Conservation (phyloP, 2,888 invertebrate genomes). For the Mystacides longicornis region DNA sequence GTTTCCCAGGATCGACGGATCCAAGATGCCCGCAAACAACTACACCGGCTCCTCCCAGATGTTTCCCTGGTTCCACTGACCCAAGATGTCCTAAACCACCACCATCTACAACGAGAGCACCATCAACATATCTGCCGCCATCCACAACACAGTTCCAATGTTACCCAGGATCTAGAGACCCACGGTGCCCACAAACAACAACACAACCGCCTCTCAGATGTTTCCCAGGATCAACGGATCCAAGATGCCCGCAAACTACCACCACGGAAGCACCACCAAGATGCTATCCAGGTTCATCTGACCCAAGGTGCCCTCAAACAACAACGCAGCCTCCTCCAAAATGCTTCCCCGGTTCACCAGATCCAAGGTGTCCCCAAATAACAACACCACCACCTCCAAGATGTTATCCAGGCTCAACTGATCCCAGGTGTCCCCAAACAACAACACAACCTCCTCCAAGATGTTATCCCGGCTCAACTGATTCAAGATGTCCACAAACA, state of each 20-base stretch:
- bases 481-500: slow-evolving; percentile 31
- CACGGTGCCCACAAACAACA: slow-evolving; percentile 32
- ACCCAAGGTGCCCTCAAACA: slow-evolving; percentile 31
- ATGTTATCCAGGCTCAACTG: slow-evolving; percentile 31
- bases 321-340: slow-evolving; percentile 26
- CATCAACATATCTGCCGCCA: slow-evolving; percentile 26
- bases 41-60: slow-evolving; percentile 20
- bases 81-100: slow-evolving; percentile 28
- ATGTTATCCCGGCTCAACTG: slow-evolving; percentile 33
- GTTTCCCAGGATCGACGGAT: slow-evolving; percentile 35
- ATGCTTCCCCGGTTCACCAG: slow-evolving; percentile 28
- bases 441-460: slow-evolving; percentile 17
- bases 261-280: slow-evolving; percentile 26
- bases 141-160: slow-evolving; percentile 23
- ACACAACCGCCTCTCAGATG: slow-evolving; percentile 28
- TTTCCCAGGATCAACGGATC: slow-evolving; percentile 28
- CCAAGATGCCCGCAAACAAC: slow-evolving; percentile 33
- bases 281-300: slow-evolving; percentile 31
- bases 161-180: slow-evolving; percentile 31
- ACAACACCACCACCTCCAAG: slow-evolving; percentile 23
- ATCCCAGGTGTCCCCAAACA: slow-evolving; percentile 28
- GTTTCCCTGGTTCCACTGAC: slow-evolving; percentile 29
- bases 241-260: slow-evolving; percentile 28
- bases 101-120: slow-evolving; percentile 26
- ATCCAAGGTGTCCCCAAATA: slow-evolving; percentile 32